Evolutionary conservation across 2,888 invertebrate species (phyloP).

Genomic region (Pasiphila rectangulata): DNA sequence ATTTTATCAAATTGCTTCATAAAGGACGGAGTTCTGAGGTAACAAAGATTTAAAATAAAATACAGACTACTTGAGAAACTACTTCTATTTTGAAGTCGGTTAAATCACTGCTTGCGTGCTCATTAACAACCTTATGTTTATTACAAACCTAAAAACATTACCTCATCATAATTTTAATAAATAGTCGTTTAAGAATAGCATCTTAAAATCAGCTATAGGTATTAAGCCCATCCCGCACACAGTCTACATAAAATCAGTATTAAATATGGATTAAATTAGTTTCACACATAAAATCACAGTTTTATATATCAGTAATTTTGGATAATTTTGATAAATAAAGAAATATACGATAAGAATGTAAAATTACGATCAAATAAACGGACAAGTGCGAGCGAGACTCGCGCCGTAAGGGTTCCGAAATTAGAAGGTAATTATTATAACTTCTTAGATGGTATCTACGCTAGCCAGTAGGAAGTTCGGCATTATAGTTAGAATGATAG

Average conservation of each 20-base stretch:
- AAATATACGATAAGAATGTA: neutral
- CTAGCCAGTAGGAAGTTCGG: too few relatives aligned
- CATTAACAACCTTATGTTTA: constrained; percentile 2
- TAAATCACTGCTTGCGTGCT: neutral
- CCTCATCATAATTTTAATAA: constrained; percentile 7
- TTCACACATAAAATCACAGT: constrained; percentile 22
- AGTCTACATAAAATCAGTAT: constrained; percentile 19
- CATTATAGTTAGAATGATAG: too few relatives aligned
- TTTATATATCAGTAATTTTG: constrained; percentile 20
- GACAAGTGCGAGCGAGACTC: too few relatives aligned
- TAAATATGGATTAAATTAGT: constrained; percentile 23
- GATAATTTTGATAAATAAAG: neutral
- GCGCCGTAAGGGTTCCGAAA: too few relatives aligned
- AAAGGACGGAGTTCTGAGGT: too few relatives aligned
- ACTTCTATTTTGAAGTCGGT: too few relatives aligned
- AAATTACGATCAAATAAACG: too few relatives aligned
- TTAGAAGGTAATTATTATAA: too few relatives aligned
- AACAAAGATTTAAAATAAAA: too few relatives aligned
- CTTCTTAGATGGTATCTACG: too few relatives aligned
- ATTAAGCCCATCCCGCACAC: constrained; percentile 18
- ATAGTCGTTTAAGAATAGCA: constrained; percentile 14
- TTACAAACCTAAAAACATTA: constrained; percentile 9
- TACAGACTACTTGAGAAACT: too few relatives aligned
- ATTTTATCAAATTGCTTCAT: too few relatives aligned
- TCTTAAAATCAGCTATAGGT: constrained; percentile 13